Evolutionary conservation across 2,113 vertebrate genomes (phyloP).

Genomic region (Macquaria ambigua): DNA sequence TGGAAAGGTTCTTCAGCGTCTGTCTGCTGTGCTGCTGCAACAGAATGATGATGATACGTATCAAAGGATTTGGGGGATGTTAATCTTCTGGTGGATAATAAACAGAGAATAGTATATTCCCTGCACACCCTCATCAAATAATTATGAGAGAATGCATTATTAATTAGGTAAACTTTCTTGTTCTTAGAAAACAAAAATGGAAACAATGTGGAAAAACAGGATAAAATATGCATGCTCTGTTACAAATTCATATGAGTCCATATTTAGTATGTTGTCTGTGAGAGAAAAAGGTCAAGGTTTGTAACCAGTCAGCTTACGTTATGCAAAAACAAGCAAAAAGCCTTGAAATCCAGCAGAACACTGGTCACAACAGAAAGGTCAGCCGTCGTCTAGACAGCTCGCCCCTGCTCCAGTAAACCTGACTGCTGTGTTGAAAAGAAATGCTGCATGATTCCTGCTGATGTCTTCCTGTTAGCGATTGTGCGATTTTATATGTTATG

Average conservation of each 20-base stretch:
- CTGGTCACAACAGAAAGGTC: slow-evolving; percentile 74
- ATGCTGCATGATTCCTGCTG: slow-evolving; percentile 40
- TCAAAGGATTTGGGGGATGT: slow-evolving; percentile 4
- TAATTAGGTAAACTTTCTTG: not conserved
- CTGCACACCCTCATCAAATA: slow-evolving; percentile 9
- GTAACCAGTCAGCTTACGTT: slow-evolving; percentile 50
- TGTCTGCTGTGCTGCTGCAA: not conserved
- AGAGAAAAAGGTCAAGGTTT: slow-evolving; percentile 65
- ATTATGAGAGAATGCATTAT: not conserved
- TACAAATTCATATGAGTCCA: not conserved
- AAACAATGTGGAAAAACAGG: not conserved
- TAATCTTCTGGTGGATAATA: slow-evolving; percentile 1
- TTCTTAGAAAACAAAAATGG: not conserved
- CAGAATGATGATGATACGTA: not conserved
- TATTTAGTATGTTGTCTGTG: slow-evolving; percentile 39
- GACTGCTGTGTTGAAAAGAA: slow-evolving; percentile 39
- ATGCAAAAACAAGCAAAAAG: slow-evolving; percentile 65
- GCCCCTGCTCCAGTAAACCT: slow-evolving; percentile 48
- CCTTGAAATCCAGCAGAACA: slow-evolving; percentile 43
- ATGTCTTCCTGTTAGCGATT: slow-evolving; percentile 7
- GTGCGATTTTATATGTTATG: slow-evolving; percentile 1
- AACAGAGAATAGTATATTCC: not conserved
- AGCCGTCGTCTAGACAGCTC: slow-evolving; percentile 66
- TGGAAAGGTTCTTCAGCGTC: slow-evolving; percentile 16
- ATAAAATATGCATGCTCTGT: slow-evolving; percentile 2